Base-by-base conservation (phyloP, 2,888 invertebrate species). In the Tipula unca region DNA sequence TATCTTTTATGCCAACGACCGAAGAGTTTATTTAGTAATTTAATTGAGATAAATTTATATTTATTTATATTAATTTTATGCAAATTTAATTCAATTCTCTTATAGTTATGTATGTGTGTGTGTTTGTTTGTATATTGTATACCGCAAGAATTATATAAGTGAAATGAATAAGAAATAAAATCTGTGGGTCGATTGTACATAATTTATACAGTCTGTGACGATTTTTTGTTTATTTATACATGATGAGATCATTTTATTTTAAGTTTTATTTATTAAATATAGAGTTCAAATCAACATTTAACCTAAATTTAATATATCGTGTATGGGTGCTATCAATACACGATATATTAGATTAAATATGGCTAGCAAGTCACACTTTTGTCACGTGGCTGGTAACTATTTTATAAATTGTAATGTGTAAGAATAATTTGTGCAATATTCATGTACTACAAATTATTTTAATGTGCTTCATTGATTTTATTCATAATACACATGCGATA, bases 41-140 rank as follows among this genome's bases (percentile, higher is more conserved):
- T 54, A 54, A 69, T 69, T 69, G 25, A 69, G 69, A 69, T 69
- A 69, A 48, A 25, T 69, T 69, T 69, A 69, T 69, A 10, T 69
- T 69, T 69, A 69, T 69, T 69, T 69, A 69, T 69, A 69, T 25
- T 69, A 69, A 69, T 69, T 69, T 69, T 69, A 69, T 69, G 69
- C 69, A 25, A 69, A 69, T 69, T 69, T 69, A 69, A 69, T 69
- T 69, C 69, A 25, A 69, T 25, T 8, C 69, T 25, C 25, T 3
- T 69, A 69, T 69, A n/a, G n/a, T 69, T 69, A 69, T 10, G 10
- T 13, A 10, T 69, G 20, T 69, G 25, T 13, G 25, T 69, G 10
- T 69, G 8, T 69, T 3, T 25, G 25, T 69, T 20, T 69, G 8
- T 0, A 1, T 69, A 13, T 25, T 10, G 0, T 25, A 3, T 25